Conservation (phyloP, 2,888 invertebrate genomes). For the Entomobrya proxima region DNA sequence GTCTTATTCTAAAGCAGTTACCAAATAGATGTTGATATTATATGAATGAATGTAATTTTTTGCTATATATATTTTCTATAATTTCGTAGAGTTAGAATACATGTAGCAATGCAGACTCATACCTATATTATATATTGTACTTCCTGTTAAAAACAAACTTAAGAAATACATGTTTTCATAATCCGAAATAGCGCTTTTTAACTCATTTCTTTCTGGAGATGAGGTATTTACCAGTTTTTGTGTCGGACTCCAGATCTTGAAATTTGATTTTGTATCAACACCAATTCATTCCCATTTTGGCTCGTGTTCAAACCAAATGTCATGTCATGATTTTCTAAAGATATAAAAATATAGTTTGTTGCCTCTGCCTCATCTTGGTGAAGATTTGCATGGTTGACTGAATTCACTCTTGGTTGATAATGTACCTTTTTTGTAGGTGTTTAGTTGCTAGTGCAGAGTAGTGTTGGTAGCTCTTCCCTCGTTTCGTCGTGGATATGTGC, state of each 20-base stretch:
- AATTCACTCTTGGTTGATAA: slow-evolving; percentile 62
- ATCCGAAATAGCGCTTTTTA: slow-evolving; percentile 61
- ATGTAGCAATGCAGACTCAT: not conserved
- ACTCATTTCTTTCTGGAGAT: slow-evolving; percentile 30
- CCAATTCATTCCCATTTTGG: slow-evolving; percentile 61
- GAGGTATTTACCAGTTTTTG: slow-evolving; percentile 53
- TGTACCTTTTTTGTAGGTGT: slow-evolving; percentile 62
- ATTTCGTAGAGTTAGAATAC: not conserved
- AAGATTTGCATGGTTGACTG: slow-evolving; percentile 67
- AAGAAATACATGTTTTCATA: slow-evolving; percentile 59
- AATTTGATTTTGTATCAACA: slow-evolving; percentile 66
- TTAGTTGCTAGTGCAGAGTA: slow-evolving; percentile 41
- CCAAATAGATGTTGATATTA: not conserved
- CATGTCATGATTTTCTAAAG: slow-evolving; percentile 61
- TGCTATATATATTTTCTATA: slow-evolving; percentile 19
- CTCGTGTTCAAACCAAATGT: slow-evolving; percentile 68
- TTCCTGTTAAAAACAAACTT: not conserved
- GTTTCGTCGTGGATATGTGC: not conserved
- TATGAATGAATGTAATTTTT: slow-evolving; percentile 16
- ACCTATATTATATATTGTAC: not conserved
- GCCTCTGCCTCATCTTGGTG: slow-evolving; percentile 54
- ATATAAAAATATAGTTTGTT: slow-evolving; percentile 55
- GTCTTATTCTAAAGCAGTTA: slow-evolving; percentile 5
- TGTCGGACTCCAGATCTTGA: slow-evolving; percentile 62
- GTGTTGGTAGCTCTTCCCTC: not conserved